Evolutionary conservation across 2,888 invertebrate species (phyloP).

Genomic region (Marronus borbonicus): DNA sequence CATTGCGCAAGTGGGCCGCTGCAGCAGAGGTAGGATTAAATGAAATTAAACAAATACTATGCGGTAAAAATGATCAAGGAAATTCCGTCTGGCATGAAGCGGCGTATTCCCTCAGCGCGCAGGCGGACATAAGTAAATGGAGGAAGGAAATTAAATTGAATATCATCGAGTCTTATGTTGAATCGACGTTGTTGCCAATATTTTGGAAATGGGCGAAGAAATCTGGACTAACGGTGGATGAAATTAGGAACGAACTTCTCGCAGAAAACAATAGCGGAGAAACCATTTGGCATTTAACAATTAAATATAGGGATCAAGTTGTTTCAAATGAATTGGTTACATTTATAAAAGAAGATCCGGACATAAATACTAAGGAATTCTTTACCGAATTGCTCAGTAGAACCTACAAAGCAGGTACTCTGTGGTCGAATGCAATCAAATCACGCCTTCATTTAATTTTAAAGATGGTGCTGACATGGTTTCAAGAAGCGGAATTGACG

Average conservation of each 20-base stretch:
- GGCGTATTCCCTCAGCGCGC: not conserved
- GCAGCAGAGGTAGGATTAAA: not conserved
- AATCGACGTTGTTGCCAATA: not conserved
- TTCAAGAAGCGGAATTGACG: not conserved
- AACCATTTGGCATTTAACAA: constrained; percentile 3
- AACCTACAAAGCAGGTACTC: not conserved
- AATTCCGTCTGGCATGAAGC: not conserved
- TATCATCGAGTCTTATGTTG: not conserved
- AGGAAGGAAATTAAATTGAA: not conserved
- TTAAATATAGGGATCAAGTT: not conserved
- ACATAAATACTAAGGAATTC: not conserved
- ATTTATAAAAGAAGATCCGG: not conserved
- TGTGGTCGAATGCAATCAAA: not conserved
- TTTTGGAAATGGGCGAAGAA: constrained; percentile 8
- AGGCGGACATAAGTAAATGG: not conserved
- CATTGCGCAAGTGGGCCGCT: not conserved
- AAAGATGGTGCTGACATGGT: not conserved
- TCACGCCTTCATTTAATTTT: not conserved
- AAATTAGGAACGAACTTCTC: not conserved
- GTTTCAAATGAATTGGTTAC: not conserved
- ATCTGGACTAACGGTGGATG: not conserved
- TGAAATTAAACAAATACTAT: not conserved
- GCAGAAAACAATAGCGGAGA: not conserved
- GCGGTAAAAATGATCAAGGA: not conserved
- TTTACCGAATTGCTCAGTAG: not conserved